Base-by-base conservation (phyloP, 2,797 vertebrate species). In the Pteropus rufus region DNA sequence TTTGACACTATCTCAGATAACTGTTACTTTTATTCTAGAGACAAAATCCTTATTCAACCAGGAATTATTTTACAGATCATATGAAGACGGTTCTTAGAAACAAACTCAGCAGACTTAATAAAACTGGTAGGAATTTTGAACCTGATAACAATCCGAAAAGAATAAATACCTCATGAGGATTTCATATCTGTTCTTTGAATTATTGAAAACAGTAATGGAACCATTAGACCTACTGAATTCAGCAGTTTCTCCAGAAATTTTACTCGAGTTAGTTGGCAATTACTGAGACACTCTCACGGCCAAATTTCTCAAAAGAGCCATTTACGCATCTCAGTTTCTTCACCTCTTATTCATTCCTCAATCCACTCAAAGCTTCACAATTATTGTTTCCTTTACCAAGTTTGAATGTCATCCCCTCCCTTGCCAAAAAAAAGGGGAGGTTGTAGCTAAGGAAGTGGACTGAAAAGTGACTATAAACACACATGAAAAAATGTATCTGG, bases 51-150 rank as follows among this genome's bases (percentile, higher is more conserved):
- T 44, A 49, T 44, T 79, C 11, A 67, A 80, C 73, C 69, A 46
- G 41, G 79, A 83, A 75, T 23, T 72, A 67, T 88, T 72, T 79
- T 41, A 92, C 7, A 91, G 52, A 54, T 72, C 75, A 58, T 52
- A 56, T 41, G 69, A 92, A 82, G 56, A 90, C 23, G 31, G 26
- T 82, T 93, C 73, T 93, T 87, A 91, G 46, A 94, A 76, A 52
- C 9, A 62, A 76, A 44, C 29, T 76, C n/a, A 44, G 39, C 21
- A 76, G 75, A 91, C 41, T 67, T 91, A 29, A 70, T 64, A 87
- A 95, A 84, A 81, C 19, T 39, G 70, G 16, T 29, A 87, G 34
- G 39, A 77, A 88, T 95, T 92, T n/a, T 85, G 49, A 86, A 86
- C 36, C 7, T n/a, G 29, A 67, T 24, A 73, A 24, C 70, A 89